Evolutionary conservation across 2,888 invertebrate genomes (phyloP).

Genomic region (Liodrosophila aerea): DNA sequence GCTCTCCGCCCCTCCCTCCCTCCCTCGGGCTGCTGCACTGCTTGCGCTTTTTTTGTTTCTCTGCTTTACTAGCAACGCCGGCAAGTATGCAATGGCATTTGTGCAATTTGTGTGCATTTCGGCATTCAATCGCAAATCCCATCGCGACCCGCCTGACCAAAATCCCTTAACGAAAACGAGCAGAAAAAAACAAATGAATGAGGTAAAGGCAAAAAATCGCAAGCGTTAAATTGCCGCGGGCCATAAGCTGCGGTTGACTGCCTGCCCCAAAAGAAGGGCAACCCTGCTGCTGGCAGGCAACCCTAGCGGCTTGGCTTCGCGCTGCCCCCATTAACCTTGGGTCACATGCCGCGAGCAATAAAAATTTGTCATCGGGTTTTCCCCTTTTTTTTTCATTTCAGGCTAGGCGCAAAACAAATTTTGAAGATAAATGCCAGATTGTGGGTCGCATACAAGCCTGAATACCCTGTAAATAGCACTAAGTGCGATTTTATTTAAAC

Average conservation of each 20-base stretch:
- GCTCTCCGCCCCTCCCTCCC: background rate
- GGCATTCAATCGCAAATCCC: slow-evolving; percentile 67
- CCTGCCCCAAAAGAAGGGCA: slow-evolving; percentile 11
- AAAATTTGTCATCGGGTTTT: slow-evolving; percentile 8
- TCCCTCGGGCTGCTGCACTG: slow-evolving; percentile 2
- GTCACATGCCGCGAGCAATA: slow-evolving; percentile 38
- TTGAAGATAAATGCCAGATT: slow-evolving; percentile 61
- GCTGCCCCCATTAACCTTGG: slow-evolving; percentile 60
- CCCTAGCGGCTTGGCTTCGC: background rate
- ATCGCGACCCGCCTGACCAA: slow-evolving; percentile 22
- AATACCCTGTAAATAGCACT: slow-evolving; percentile 7
- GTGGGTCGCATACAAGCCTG: slow-evolving; percentile 2
- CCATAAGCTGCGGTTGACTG: slow-evolving; percentile 58
- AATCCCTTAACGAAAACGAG: slow-evolving; percentile 60
- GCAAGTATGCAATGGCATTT: slow-evolving; percentile 51
- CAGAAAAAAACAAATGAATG: too few species aligned
- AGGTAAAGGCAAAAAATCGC: slow-evolving; percentile 46
- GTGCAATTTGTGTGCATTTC: slow-evolving; percentile 69
- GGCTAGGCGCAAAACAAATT: slow-evolving; percentile 63
- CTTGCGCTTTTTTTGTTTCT: slow-evolving; percentile 57
- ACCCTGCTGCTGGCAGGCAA: background rate
- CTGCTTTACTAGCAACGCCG: slow-evolving; percentile 27
- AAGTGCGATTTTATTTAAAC: too few species aligned
- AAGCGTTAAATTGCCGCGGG: slow-evolving; percentile 71
- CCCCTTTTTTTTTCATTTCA: too few species aligned